phyloP scores from a whole-genome alignment of 2,797 vertebrate species.

The Lutjanus campechanus region DNA sequence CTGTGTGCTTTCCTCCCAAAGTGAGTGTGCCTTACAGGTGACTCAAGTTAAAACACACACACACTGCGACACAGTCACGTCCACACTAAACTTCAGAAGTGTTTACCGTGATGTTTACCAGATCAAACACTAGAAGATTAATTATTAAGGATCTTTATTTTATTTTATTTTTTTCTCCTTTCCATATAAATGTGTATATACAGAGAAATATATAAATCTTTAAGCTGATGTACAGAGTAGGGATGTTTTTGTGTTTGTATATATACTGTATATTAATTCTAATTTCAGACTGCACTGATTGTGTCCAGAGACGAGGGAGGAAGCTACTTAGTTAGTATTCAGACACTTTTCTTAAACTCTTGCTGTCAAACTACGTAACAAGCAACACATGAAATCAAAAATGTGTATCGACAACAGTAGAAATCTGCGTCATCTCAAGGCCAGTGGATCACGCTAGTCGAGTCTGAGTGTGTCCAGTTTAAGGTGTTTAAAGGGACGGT shows the following conservation, averaged over 20 bases:
- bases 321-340: conserved; percentile 39
- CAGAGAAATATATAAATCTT: conserved; percentile 77
- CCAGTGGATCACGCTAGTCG: conserved; percentile 30
- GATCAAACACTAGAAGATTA: conserved; percentile 48
- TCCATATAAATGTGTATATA: conserved; percentile 78
- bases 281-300: conserved; percentile 76
- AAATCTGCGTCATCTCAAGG: conserved; percentile 29
- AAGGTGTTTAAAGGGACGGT: neutral
- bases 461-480: conserved; percentile 14
- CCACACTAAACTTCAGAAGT: conserved; percentile 31
- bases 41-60: conserved; percentile 51
- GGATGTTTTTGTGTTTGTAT: conserved; percentile 54
- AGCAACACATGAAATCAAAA: conserved; percentile 63
- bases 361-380: conserved; percentile 55
- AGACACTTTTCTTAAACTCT: conserved; percentile 27
- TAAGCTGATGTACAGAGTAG: conserved; percentile 74
- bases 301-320: conserved; percentile 49
- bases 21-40: conserved; percentile 74
- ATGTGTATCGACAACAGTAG: conserved; percentile 12
- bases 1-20: conserved; percentile 46
- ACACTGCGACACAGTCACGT: conserved; percentile 29
- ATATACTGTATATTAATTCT: conserved; percentile 61
- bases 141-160: conserved; percentile 27
- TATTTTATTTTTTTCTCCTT: conserved; percentile 61
- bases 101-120: conserved; percentile 58